These are phyloP conservation scores for Coptotermes formosanus DNA, from an alignment of 1,140 invertebrate species.

Conservation along the genomic window DNA sequence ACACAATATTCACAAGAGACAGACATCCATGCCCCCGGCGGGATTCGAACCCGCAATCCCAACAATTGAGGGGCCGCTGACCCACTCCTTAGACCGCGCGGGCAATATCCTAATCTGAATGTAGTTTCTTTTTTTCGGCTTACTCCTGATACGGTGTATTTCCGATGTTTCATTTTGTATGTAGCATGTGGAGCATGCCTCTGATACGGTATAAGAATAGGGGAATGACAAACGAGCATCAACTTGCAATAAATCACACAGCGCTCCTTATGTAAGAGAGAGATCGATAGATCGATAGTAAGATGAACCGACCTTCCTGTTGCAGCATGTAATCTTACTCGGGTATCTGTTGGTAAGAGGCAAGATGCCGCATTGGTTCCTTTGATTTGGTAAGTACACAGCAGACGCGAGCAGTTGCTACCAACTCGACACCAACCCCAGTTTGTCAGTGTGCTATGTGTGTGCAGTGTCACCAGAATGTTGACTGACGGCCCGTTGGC, in stretches of 20 bases:
- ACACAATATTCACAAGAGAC: too few species aligned
- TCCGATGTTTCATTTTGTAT: background rate
- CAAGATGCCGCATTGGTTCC: background rate
- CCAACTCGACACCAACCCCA: too few species aligned
- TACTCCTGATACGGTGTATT: background rate
- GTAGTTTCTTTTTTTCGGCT: background rate
- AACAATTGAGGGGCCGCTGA: too few species aligned
- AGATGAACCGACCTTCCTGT: background rate
- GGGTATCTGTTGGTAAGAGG: background rate
- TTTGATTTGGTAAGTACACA: background rate
- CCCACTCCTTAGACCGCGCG: too few species aligned
- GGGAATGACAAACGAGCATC: slow-evolving; percentile 4
- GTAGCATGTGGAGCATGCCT: background rate
- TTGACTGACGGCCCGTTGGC: too few species aligned
- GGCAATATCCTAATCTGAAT: background rate
- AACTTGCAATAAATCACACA: slow-evolving; percentile 13
- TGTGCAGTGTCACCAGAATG: too few species aligned
- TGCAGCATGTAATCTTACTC: background rate
- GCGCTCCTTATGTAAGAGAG: background rate
- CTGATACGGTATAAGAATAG: background rate
- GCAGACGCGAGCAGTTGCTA: background rate
- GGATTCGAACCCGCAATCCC: too few species aligned
- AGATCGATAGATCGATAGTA: slow-evolving; percentile 15
- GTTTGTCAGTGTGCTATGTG: too few species aligned
- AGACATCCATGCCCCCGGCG: too few species aligned